Evolutionary conservation across 2,888 invertebrate species (phyloP).

Genomic region (Sarcophaga variegata): DNA sequence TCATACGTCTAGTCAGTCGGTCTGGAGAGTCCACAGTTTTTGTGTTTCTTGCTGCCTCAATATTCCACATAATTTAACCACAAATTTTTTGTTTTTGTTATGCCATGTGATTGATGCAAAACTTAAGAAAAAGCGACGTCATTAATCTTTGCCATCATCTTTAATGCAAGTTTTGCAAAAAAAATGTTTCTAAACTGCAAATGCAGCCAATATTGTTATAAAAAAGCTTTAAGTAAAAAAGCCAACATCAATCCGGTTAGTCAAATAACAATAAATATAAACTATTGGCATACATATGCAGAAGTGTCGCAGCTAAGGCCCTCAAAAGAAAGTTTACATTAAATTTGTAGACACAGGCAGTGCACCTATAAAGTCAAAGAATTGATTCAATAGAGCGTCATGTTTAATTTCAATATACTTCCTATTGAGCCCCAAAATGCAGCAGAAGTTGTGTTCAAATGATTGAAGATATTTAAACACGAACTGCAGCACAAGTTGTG

Average conservation of each 20-base stretch:
- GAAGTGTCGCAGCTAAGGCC: neutral
- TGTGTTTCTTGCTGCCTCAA: neutral
- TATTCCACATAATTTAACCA: neutral
- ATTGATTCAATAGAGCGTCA: too few species aligned
- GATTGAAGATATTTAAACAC: too few species aligned
- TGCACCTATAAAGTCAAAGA: too few species aligned
- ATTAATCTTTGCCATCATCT: neutral
- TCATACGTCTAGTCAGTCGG: too few species aligned
- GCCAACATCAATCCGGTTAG: constrained; percentile 39
- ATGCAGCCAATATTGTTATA: constrained; percentile 39
- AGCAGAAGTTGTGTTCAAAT: too few species aligned
- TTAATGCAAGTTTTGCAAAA: neutral
- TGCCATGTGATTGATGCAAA: neutral
- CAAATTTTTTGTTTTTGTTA: neutral
- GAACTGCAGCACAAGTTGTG: too few species aligned
- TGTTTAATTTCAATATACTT: too few species aligned
- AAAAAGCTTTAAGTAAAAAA: constrained; percentile 30
- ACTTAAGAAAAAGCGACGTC: neutral
- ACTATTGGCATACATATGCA: neutral
- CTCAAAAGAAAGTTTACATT: neutral
- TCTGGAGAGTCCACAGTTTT: too few species aligned
- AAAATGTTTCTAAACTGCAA: constrained; percentile 14
- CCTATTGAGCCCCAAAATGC: too few species aligned
- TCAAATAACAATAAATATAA: constrained; percentile 39
- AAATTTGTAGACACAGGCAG: too few species aligned